These are phyloP conservation scores for Neopelma chrysocephalum DNA, from an alignment of 2,797 vertebrate genomes.

Conservation along the genomic window DNA sequence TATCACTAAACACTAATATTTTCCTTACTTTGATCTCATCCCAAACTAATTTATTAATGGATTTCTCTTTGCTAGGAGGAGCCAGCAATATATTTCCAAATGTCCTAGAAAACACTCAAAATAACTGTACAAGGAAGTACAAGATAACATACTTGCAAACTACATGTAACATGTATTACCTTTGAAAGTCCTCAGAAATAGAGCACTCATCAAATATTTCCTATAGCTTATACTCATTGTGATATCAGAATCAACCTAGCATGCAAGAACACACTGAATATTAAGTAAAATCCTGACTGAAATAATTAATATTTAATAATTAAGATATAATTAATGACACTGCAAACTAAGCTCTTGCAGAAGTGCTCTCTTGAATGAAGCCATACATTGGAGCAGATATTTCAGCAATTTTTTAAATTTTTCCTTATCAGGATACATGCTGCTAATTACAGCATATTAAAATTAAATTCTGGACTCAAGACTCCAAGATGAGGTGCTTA, in stretches of 20 bases:
- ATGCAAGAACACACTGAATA: not conserved
- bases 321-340: not conserved
- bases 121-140: not conserved
- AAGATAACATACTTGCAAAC: not conserved
- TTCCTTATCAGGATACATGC: not conserved
- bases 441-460: not conserved
- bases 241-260: not conserved
- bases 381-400: not conserved
- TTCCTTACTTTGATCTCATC: not conserved
- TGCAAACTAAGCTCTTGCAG: not conserved
- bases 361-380: not conserved
- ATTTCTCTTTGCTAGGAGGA: not conserved
- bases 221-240: not conserved
- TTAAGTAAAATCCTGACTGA: not conserved
- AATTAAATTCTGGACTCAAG: not conserved
- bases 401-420: not conserved
- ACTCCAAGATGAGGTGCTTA: not conserved
- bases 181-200: not conserved
- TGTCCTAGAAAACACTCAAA: not conserved
- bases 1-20: not conserved
- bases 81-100: not conserved
- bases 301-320: not conserved
- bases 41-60: not conserved
- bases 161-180: not conserved
- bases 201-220: not conserved